Percentiles rank a stretch among this genome's conserved stretches.
These are phyloP conservation scores for Seison nebaliae DNA, from an alignment of 1,140 invertebrate species.

Conservation along the genomic window DNA sequence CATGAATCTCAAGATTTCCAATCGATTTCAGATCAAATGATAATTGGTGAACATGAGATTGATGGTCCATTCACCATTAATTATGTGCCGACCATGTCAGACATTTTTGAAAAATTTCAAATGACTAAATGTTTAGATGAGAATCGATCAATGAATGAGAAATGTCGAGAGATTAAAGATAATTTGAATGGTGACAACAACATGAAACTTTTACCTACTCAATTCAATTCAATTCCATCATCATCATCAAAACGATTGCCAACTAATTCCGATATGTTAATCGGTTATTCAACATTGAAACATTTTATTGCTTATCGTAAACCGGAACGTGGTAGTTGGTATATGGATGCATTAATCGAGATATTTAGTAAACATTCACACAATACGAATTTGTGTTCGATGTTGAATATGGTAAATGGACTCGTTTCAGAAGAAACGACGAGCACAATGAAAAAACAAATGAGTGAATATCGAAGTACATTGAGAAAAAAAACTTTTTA, in stretches of 20 bases:
- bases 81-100: too few species aligned
- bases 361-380: slow-evolving; percentile 8
- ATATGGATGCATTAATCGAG: slow-evolving; percentile 11
- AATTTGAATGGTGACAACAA: too few species aligned
- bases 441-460: slow-evolving; percentile 12
- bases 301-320: slow-evolving; percentile 12
- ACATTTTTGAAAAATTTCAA: too few species aligned
- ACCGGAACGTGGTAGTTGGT: slow-evolving; percentile 11
- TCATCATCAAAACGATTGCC: too few species aligned
- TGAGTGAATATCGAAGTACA: slow-evolving; percentile 7
- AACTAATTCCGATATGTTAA: slow-evolving; percentile 9
- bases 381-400: slow-evolving; percentile 11
- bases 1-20: too few species aligned
- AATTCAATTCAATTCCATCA: too few species aligned
- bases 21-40: neutral
- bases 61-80: too few species aligned
- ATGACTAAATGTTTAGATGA: too few species aligned
- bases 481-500: slow-evolving; percentile 9
- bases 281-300: slow-evolving; percentile 12
- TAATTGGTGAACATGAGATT: neutral
- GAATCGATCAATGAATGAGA: too few species aligned
- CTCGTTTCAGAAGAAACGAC: slow-evolving; percentile 7
- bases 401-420: slow-evolving; percentile 12
- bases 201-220: too few species aligned
- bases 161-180: too few species aligned